phyloP scores from a whole-genome alignment of 2,888 invertebrate species.

The Pollenia labialis region DNA sequence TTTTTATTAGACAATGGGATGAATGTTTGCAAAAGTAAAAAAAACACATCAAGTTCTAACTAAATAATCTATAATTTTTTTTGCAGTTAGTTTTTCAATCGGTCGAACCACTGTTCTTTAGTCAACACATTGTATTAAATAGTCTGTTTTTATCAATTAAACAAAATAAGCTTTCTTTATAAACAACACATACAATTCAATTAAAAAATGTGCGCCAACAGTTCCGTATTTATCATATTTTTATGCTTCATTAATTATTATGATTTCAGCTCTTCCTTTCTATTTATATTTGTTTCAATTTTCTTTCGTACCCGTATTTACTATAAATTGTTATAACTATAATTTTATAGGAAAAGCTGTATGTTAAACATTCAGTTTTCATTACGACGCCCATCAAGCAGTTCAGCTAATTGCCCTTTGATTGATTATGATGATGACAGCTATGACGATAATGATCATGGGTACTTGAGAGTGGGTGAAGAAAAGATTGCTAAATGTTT shows the following conservation, averaged over 20 bases:
- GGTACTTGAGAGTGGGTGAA: not conserved
- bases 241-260: slow-evolving; percentile 56
- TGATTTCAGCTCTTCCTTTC: slow-evolving; percentile 13
- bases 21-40: too few species aligned
- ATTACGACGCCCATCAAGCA: slow-evolving; percentile 26
- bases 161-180: not conserved
- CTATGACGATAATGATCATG: slow-evolving; percentile 22
- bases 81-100: too few species aligned
- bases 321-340: slow-evolving; percentile 20
- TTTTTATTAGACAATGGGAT: too few species aligned
- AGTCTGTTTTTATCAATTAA: not conserved
- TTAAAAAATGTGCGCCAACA: slow-evolving; percentile 18
- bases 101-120: not conserved
- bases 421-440: slow-evolving; percentile 55
- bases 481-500: not conserved
- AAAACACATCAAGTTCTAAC: too few species aligned
- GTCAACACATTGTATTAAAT: not conserved
- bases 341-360: slow-evolving; percentile 21
- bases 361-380: slow-evolving; percentile 24
- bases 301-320: not conserved
- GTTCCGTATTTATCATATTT: slow-evolving; percentile 21
- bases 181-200: not conserved
- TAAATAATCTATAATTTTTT: too few species aligned
- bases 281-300: not conserved
- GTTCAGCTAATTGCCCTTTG: slow-evolving; percentile 57